Percentiles rank a stretch among this genome's conserved stretches.
Conservation (phyloP, 2,113 vertebrate genomes). For the Pluvianellus socialis region DNA sequence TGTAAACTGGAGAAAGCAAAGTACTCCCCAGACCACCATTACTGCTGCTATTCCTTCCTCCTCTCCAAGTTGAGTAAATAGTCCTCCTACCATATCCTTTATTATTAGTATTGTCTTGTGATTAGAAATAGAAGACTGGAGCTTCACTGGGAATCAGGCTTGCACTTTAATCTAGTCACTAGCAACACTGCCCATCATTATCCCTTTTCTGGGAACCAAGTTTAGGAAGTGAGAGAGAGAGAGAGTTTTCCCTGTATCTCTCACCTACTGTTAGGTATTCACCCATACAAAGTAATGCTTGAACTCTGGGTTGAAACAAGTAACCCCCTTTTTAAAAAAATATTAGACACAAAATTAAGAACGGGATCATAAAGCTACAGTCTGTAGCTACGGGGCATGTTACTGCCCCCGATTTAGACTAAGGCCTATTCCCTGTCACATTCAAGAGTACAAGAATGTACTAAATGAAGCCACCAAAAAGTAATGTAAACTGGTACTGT, state of each 20-base stretch:
- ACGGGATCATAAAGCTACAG: neutral
- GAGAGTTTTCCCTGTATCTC: neutral
- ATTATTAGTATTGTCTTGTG: neutral
- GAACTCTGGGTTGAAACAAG: neutral
- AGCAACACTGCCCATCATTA: neutral
- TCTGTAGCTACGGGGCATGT: neutral
- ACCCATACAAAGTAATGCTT: neutral
- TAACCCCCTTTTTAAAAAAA: neutral
- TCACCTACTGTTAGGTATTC: neutral
- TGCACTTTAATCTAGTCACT: neutral
- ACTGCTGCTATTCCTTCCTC: neutral
- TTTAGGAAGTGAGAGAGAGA: neutral
- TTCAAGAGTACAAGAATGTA: neutral
- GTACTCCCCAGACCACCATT: neutral
- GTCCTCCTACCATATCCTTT: neutral
- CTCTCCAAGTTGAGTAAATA: neutral
- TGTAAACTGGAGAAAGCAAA: neutral
- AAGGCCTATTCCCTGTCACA: neutral
- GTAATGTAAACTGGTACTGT: neutral
- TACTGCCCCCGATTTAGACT: neutral
- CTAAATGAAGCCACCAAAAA: neutral
- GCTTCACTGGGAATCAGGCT: neutral
- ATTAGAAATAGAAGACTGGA: neutral
- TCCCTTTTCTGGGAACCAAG: neutral
- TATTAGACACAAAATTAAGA: neutral